Conservation (phyloP, 2,797 vertebrate genomes). For the Chaetophractus vellerosus region DNA sequence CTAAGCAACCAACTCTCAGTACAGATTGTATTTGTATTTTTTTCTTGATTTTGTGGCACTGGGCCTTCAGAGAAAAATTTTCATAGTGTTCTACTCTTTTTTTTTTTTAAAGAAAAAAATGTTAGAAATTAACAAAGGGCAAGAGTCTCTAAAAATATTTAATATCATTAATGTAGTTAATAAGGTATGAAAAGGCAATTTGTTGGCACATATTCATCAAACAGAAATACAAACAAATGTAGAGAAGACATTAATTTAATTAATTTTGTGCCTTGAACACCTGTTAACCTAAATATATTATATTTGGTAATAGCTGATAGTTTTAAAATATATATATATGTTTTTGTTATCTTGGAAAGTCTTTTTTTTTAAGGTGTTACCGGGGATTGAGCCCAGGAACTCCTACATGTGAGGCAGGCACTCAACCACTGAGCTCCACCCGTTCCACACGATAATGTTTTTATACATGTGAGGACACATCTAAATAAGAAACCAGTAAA, state of each 20-base stretch:
- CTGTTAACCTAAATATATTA: slow-evolving; percentile 71
- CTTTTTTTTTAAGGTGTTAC: no score
- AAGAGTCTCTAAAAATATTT: slow-evolving; percentile 68
- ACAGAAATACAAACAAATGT: slow-evolving; percentile 67
- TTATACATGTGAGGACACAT: background rate
- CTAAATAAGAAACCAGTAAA: slow-evolving; percentile 57
- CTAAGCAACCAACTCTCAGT: background rate
- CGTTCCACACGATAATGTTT: background rate
- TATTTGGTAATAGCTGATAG: slow-evolving; percentile 29
- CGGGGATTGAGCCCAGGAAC: no score
- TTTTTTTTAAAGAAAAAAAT: slow-evolving; percentile 9
- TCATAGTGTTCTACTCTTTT: slow-evolving; percentile 15
- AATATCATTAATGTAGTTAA: slow-evolving; percentile 49
- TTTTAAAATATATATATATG: no score
- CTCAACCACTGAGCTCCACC: no score
- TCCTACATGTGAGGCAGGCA: no score
- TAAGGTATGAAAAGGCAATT: slow-evolving; percentile 66
- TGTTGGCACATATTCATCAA: slow-evolving; percentile 56
- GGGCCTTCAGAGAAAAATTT: background rate
- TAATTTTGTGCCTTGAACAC: slow-evolving; percentile 72
- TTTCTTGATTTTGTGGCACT: slow-evolving; percentile 22
- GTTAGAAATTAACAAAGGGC: slow-evolving; percentile 43
- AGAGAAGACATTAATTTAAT: slow-evolving; percentile 66
- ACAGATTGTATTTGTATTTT: slow-evolving; percentile 46
- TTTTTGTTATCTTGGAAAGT: no score